These are phyloP conservation scores for Cyclophora albipunctata DNA, from an alignment of 2,888 invertebrate genomes.

Conservation along the genomic window DNA sequence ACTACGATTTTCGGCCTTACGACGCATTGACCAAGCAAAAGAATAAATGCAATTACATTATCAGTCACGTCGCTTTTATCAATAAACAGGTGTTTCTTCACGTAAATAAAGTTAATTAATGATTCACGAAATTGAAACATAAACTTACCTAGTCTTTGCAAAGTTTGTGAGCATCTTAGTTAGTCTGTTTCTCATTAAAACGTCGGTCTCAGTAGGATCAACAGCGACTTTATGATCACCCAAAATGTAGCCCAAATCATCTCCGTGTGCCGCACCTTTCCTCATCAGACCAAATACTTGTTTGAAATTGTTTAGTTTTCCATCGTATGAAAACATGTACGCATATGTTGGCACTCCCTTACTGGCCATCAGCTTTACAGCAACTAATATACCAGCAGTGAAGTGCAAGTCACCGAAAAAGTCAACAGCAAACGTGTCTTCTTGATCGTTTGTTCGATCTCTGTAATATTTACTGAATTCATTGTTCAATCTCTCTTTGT, in stretches of 20 bases:
- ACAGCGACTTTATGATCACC: constrained; percentile 3
- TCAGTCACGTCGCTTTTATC: neutral
- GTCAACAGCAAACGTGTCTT: constrained; percentile 28
- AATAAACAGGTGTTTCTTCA: neutral
- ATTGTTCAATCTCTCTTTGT: neutral
- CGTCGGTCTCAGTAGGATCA: constrained; percentile 18
- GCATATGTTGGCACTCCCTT: constrained; percentile 29
- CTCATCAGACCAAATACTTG: constrained; percentile 20
- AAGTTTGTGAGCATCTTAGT: constrained; percentile 46
- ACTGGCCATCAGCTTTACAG: constrained; percentile 22
- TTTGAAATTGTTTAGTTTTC: constrained; percentile 30
- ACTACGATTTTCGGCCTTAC: too few species aligned
- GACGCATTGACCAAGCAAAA: neutral
- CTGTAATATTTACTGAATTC: constrained; percentile 2
- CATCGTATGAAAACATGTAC: constrained; percentile 40
- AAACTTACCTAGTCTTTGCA: constrained; percentile 42
- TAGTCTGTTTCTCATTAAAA: constrained; percentile 25
- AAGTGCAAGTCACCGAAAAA: constrained; percentile 44
- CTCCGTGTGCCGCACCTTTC: constrained; percentile 38
- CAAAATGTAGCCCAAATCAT: constrained; percentile 30
- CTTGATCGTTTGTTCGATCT: constrained; percentile 14
- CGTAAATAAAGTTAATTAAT: too few species aligned
- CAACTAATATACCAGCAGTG: constrained; percentile 31
- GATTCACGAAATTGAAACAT: too few species aligned
- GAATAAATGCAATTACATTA: neutral